A percentile compares a stretch with the other conserved stretches of the same genome.
Conservation (phyloP, 2,888 invertebrate species). For the Acanthosepion esculentum region DNA sequence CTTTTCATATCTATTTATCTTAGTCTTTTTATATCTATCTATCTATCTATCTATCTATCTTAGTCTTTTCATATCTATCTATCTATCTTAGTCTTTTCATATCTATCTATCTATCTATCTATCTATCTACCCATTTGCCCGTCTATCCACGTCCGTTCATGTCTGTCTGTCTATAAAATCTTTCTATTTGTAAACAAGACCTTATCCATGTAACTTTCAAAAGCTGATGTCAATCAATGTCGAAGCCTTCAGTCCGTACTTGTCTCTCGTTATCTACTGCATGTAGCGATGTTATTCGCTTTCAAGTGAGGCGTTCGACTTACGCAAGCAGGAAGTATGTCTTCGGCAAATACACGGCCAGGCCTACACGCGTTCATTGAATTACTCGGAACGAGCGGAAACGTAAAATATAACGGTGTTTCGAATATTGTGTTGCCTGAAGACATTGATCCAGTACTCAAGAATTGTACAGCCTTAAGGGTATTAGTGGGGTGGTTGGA, state of each 20-base stretch:
- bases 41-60: no score
- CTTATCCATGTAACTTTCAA: background rate
- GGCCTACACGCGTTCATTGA: background rate
- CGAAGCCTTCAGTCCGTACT: background rate
- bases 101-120: no score
- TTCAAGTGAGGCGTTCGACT: background rate
- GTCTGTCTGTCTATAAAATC: no score
- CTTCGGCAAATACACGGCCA: slow-evolving; percentile 1
- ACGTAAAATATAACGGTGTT: background rate
- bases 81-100: no score
- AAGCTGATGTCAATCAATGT: background rate
- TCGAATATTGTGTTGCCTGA: background rate
- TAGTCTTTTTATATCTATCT: no score
- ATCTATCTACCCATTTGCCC: no score
- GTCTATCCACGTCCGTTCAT: no score
- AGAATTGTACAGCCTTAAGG: slow-evolving; percentile 4
- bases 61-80: no score
- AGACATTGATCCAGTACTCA: slow-evolving; percentile 2
- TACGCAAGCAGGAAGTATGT: background rate
- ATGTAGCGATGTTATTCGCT: slow-evolving; percentile 14
- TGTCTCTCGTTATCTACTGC: background rate
- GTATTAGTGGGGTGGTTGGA: background rate
- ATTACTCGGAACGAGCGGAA: background rate
- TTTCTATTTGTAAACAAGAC: no score
- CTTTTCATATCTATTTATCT: no score